These are phyloP conservation scores for Catocala fraxini DNA, from an alignment of 2,888 invertebrate genomes.

Conservation along the genomic window DNA sequence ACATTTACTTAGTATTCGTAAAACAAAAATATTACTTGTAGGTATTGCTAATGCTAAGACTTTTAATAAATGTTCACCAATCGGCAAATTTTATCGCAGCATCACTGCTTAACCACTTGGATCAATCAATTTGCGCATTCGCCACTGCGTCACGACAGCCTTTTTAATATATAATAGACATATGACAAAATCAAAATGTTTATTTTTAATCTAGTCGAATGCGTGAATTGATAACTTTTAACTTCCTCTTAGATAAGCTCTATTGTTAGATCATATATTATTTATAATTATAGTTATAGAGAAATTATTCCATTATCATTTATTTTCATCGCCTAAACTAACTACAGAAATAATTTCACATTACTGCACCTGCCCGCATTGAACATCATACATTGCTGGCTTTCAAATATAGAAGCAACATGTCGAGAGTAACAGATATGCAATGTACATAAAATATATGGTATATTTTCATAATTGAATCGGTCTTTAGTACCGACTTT, in stretches of 20 bases:
- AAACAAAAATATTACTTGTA: too few species aligned
- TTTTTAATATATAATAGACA: too few species aligned
- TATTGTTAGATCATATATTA: constrained; percentile 6
- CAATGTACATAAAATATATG: constrained; percentile 26
- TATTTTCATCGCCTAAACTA: constrained; percentile 39
- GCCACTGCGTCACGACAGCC: too few species aligned
- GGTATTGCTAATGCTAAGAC: too few species aligned
- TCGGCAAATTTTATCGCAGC: too few species aligned
- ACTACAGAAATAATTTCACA: constrained; percentile 19
- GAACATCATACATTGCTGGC: constrained; percentile 29
- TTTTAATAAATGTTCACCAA: too few species aligned
- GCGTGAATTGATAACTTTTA: too few species aligned
- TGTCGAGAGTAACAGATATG: neutral
- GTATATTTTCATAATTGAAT: constrained; percentile 31
- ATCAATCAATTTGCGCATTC: too few species aligned
- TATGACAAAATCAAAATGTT: too few species aligned
- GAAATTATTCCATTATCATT: constrained; percentile 38
- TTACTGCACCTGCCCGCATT: constrained; percentile 7
- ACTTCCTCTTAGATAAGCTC: neutral
- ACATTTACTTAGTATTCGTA: too few species aligned
- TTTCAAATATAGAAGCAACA: constrained; percentile 12
- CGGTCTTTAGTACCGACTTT: constrained; percentile 38
- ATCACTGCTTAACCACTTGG: too few species aligned
- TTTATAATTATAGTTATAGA: constrained; percentile 17
- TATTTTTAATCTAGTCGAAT: too few species aligned